Base-by-base conservation (phyloP, 1,140 invertebrate genomes). In the Euwallacea fornicatus region DNA sequence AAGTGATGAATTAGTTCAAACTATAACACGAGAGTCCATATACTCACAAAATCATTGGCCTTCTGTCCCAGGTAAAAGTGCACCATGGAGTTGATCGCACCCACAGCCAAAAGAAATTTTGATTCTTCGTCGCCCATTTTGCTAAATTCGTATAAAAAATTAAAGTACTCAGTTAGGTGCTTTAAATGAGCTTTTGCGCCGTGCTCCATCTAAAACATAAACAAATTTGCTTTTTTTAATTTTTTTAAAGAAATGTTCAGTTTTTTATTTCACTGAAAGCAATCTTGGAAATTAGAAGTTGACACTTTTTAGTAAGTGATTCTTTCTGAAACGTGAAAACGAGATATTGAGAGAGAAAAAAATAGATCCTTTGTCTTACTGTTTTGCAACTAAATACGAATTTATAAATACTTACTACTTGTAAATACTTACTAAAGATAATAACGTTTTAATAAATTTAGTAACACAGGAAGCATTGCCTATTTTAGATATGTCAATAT, bases 71-170 rank as follows among this genome's bases (percentile, higher is more conserved):
- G 84, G 84, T 97, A 97, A 82, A 98, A 98, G 76, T 91, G 91
- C 6, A 96, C 90, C 87, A 97, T 93, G 7, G 89, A 93, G 15
- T 92, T 91, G 46, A 97, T 96, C 11, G 94, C 90, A 74, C 94
- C 91, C 41, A 94, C 90, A 43, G 91, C 86, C 61, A 97, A 86
- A 70, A 98, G 83, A 82, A 97, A 97, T 77, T 91, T 85, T 21
- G 91, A 91, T 79, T 98, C 95, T 74, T 96, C 93, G 68, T 96
- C 94, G 0, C 95, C 95, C 91, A 97, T 94, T 80, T 95, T 93
- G 74, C 94, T 93, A 81, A 97, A 97, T 81, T 97, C 95, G 77
- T 94, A 91, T 62, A 98, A 83, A 77, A 97, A 90, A 10, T 90
- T 89, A 82, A 97, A 97, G 79, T 96, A 97, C 79, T 97, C 96